These are phyloP conservation scores for Enoplolaimus lenunculus DNA, from an alignment of 2,888 invertebrate species.

Conservation along the genomic window DNA sequence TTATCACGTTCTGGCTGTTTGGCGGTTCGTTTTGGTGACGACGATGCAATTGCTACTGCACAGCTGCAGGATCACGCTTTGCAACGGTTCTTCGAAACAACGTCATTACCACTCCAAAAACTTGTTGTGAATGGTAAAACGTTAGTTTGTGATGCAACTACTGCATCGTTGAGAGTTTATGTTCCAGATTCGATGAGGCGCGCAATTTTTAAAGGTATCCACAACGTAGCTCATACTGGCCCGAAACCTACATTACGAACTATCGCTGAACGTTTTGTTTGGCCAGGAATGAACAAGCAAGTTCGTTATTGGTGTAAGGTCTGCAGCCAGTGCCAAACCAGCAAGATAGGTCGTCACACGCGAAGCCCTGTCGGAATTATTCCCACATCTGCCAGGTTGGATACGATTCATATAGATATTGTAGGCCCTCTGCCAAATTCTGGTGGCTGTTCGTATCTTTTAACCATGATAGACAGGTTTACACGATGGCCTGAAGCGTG, in stretches of 20 bases:
- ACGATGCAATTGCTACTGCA: not conserved
- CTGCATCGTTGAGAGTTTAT: too few species aligned
- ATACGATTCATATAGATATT: conserved; percentile 6
- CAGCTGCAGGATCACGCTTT: not conserved
- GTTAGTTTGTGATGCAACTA: not conserved
- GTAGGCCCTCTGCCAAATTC: conserved; percentile 7
- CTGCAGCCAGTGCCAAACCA: not conserved
- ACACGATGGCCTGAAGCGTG: conserved; percentile 5
- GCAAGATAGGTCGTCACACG: not conserved
- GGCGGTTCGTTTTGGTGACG: not conserved
- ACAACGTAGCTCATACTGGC: conserved; percentile 7
- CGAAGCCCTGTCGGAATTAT: not conserved
- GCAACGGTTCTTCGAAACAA: conserved; percentile 6
- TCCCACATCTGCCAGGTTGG: conserved; percentile 9
- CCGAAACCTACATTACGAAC: not conserved
- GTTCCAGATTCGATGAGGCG: not conserved
- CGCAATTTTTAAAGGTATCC: not conserved
- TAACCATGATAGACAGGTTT: conserved; percentile 13
- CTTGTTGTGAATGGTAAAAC: too few species aligned
- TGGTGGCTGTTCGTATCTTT: not conserved
- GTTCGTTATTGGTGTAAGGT: conserved; percentile 5
- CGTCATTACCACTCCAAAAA: not conserved
- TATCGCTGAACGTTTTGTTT: not conserved
- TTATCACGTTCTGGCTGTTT: conserved; percentile 1
- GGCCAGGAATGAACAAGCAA: conserved; percentile 11